A percentile compares a stretch with the other conserved stretches of the same genome.
Evolutionary conservation across 1,140 invertebrate species (phyloP).

Genomic region (Drosophila kanapiae): DNA sequence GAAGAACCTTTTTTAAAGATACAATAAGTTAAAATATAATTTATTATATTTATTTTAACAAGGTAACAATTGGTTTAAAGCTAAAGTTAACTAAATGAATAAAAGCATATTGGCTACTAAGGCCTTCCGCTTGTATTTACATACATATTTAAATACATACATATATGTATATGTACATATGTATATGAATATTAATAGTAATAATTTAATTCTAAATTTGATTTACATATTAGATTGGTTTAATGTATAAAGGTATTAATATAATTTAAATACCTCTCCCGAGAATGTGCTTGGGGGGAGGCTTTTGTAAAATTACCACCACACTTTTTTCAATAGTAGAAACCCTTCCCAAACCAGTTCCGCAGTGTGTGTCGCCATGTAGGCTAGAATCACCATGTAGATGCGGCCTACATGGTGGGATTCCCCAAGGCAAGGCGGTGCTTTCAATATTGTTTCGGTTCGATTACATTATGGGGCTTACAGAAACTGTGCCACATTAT

Average conservation of each 20-base stretch:
- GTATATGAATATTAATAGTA: too few relatives aligned
- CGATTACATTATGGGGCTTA: background rate
- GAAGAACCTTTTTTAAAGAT: too few relatives aligned
- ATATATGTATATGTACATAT: too few relatives aligned
- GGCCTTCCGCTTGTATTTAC: too few relatives aligned
- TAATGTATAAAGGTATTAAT: background rate
- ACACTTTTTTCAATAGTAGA: conserved; percentile 19
- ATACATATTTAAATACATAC: too few relatives aligned
- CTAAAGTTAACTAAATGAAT: too few relatives aligned
- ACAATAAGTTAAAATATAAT: too few relatives aligned
- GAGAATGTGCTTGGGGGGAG: conserved; percentile 34
- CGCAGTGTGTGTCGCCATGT: conserved; percentile 52
- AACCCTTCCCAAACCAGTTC: conserved; percentile 71
- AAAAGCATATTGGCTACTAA: too few relatives aligned
- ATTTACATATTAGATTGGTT: too few relatives aligned
- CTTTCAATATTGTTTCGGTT: background rate
- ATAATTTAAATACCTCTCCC: background rate
- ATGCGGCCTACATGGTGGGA: conserved; percentile 60
- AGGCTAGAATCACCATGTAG: conserved; percentile 74
- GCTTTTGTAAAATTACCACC: conserved; percentile 49
- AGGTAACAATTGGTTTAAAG: too few relatives aligned
- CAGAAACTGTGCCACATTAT: background rate
- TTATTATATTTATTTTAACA: too few relatives aligned
- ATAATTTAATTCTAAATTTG: too few relatives aligned
- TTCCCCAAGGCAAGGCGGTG: conserved; percentile 26